Evolutionary conservation across 2,888 invertebrate species (phyloP).

Genomic region (Lapara coniferarum): DNA sequence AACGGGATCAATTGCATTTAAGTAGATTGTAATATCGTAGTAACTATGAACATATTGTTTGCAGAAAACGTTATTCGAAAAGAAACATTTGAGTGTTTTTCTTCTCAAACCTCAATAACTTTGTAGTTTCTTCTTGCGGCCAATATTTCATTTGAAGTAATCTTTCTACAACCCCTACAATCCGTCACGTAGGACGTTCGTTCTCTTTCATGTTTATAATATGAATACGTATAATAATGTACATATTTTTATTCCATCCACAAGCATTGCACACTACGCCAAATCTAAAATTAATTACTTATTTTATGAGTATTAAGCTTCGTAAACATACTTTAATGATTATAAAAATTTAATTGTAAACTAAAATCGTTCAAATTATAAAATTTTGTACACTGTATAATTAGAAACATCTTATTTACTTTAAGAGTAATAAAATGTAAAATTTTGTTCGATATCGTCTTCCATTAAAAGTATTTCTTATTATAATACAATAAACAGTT

Average conservation of each 20-base stretch:
- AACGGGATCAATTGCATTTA: slow-evolving; percentile 81
- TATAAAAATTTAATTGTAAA: neutral
- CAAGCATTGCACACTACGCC: slow-evolving; percentile 29
- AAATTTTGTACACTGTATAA: neutral
- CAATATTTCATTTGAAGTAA: slow-evolving; percentile 3
- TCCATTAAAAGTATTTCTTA: slow-evolving; percentile 15
- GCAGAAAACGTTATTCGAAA: slow-evolving; percentile 38
- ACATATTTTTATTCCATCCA: slow-evolving; percentile 28
- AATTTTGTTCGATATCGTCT: slow-evolving; percentile 31
- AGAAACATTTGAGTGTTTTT: neutral
- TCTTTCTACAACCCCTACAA: neutral
- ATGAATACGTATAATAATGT: slow-evolving; percentile 10
- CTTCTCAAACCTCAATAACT: neutral
- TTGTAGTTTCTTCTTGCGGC: neutral
- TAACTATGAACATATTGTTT: slow-evolving; percentile 44
- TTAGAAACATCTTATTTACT: slow-evolving; percentile 16
- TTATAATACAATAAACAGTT: neutral
- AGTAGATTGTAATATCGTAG: slow-evolving; percentile 57
- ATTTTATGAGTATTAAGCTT: no score
- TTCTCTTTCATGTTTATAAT: slow-evolving; percentile 7
- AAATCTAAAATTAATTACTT: no score
- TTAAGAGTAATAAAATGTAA: slow-evolving; percentile 21
- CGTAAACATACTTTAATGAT: no score
- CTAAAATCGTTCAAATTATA: neutral
- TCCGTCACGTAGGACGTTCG: neutral